Evolutionary conservation across 2,113 vertebrate genomes (phyloP).

Genomic region (Peromyscus polionotus): DNA sequence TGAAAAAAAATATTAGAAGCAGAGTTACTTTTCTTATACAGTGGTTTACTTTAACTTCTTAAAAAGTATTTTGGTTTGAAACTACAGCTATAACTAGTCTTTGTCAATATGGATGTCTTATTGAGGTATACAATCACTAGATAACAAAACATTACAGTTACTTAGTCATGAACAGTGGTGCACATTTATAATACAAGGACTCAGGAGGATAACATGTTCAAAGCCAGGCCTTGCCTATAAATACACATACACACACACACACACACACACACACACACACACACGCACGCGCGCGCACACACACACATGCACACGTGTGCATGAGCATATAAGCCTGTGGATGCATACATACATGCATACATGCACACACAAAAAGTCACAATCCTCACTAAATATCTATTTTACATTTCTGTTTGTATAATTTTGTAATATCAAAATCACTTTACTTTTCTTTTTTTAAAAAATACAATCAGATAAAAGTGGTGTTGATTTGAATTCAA

Average conservation of each 20-base stretch:
- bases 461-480: conserved; percentile 2
- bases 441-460: conserved; percentile 26
- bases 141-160: background rate
- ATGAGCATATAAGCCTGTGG: background rate
- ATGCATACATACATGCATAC: background rate
- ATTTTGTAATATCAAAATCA: background rate
- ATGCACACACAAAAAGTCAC: background rate
- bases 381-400: background rate
- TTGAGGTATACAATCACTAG: background rate
- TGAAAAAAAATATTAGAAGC: background rate
- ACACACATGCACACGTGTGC: background rate
- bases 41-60: background rate
- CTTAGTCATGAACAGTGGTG: background rate
- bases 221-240: background rate
- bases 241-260: background rate
- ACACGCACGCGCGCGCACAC: no score
- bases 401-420: background rate
- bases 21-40: background rate
- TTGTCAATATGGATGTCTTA: background rate
- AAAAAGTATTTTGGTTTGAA: background rate
- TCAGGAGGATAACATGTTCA: background rate
- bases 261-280: background rate
- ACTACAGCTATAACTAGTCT: background rate
- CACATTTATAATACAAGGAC: background rate
- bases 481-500: background rate